phyloP scores from a whole-genome alignment of 2,113 vertebrate species.

The Pyrgilauda ruficollis region DNA sequence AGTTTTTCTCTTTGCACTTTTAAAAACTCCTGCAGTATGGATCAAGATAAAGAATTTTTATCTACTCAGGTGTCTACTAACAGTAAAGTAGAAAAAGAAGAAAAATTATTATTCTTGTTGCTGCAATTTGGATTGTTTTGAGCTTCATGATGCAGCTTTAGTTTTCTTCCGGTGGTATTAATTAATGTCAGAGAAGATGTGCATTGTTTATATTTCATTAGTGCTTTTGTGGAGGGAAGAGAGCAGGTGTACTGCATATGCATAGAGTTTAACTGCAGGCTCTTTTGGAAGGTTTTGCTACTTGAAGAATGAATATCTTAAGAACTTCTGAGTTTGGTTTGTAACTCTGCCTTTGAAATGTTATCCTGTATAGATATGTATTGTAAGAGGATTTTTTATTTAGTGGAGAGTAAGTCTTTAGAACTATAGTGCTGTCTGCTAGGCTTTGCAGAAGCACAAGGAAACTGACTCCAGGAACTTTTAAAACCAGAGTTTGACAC shows the following conservation, averaged over 20 bases:
- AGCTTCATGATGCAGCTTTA: not conserved
- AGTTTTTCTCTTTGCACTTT: not conserved
- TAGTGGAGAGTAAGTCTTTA: not conserved
- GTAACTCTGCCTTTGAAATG: not conserved
- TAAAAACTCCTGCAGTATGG: not conserved
- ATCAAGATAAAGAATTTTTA: constrained; percentile 10
- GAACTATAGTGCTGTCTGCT: not conserved
- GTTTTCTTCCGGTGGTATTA: not conserved
- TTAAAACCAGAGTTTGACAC: not conserved
- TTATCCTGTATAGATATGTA: not conserved
- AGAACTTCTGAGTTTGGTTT: not conserved
- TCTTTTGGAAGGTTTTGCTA: not conserved
- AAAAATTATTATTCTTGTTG: not conserved
- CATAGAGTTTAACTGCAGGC: not conserved
- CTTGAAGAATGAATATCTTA: not conserved
- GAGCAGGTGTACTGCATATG: not conserved
- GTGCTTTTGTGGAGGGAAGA: not conserved
- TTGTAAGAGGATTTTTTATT: not conserved
- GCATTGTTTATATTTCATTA: not conserved
- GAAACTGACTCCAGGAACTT: not conserved
- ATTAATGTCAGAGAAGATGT: not conserved
- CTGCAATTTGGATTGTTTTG: not conserved
- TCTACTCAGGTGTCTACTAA: not conserved
- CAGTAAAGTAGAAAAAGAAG: not conserved
- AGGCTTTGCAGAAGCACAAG: not conserved